A percentile compares a stretch with the other conserved stretches of the same genome.
phyloP scores from a whole-genome alignment of 2,888 invertebrate species.

The Hyposoter dolosus region DNA sequence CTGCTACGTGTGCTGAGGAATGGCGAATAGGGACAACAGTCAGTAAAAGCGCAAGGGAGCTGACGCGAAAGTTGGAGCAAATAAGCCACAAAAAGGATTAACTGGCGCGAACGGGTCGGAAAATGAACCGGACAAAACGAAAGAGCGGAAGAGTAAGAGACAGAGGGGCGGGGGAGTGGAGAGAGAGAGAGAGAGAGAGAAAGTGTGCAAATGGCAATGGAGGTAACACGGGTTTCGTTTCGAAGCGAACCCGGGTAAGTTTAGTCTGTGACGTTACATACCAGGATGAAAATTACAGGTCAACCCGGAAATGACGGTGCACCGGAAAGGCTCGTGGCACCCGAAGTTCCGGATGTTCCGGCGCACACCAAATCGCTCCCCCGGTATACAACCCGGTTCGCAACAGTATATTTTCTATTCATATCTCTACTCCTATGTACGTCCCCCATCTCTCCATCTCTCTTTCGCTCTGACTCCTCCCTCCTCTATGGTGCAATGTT shows the following conservation, averaged over 20 bases:
- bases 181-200: neutral
- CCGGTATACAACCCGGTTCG: conserved; percentile 37
- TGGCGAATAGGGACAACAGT: neutral
- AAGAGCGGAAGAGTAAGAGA: conserved; percentile 10
- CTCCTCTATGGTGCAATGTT: conserved; percentile 21
- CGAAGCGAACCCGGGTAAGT: conserved; percentile 18
- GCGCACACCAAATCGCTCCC: conserved; percentile 47
- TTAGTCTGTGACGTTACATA: conserved; percentile 56
- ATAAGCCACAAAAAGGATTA: conserved; percentile 22
- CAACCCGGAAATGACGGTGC: conserved; percentile 74
- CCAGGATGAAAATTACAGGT: conserved; percentile 74
- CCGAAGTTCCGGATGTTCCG: conserved; percentile 68
- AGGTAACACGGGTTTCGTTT: conserved; percentile 30
- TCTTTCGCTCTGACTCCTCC: neutral
- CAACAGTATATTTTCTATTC: conserved; percentile 19
- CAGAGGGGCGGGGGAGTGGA: neutral
- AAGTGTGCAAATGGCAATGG: neutral
- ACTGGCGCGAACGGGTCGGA: conserved; percentile 27
- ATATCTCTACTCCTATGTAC: neutral
- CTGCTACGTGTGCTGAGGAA: neutral
- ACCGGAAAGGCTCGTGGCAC: conserved; percentile 72
- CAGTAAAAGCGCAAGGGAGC: neutral
- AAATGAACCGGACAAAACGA: conserved; percentile 15
- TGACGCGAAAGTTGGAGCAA: conserved; percentile 21
- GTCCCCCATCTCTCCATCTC: neutral